Base-by-base conservation (phyloP, 2,888 invertebrate species). In the Zygothrica quintamaculata region DNA sequence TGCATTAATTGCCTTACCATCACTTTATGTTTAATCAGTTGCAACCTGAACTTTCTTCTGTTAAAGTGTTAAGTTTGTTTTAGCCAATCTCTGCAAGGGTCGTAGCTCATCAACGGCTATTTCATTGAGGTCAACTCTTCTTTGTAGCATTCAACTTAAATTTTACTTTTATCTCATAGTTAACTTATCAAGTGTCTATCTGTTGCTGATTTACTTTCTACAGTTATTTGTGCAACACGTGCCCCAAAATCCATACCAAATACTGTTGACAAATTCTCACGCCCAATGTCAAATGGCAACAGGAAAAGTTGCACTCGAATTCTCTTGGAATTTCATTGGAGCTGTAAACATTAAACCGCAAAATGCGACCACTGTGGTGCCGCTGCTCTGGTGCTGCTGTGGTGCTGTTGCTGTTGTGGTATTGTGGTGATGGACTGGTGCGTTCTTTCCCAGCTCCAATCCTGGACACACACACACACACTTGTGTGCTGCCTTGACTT, bases 121-220 rank as follows among this genome's bases (percentile, higher is more conserved):
- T 58, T 51, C 77, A 84, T 80, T 84, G 66, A 61, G 84, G 77
- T 66, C 84, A 84, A 53, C n/a, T n/a, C n/a, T n/a, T n/a, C n/a
- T n/a, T n/a, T n/a, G n/a, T n/a, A n/a, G n/a, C 34, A 26, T 18
- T 15, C 43, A 18, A 12, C n/a, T n/a, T n/a, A n/a, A n/a, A n/a
- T n/a, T n/a, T n/a, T n/a, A n/a, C n/a, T n/a, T n/a, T n/a, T 37
- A 33, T 42, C 50, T 44, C 52, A 33, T 47, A 43, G 51, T 29
- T 26, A 5, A 39, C 44, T 53, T 55, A 74, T 58, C 58, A 43
- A n/a, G 25, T 40, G 39, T 37, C 25, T 60, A 69, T 77, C 37
- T 29, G 52, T 42, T 52, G 25, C 13, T n/a, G 31, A 40, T 9
- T 65, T 46, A 53, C 76, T 75, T 78, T 74, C 68, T 58, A 44